Conservation (phyloP, 2,797 vertebrate species). For the Sternotherus odoratus region DNA sequence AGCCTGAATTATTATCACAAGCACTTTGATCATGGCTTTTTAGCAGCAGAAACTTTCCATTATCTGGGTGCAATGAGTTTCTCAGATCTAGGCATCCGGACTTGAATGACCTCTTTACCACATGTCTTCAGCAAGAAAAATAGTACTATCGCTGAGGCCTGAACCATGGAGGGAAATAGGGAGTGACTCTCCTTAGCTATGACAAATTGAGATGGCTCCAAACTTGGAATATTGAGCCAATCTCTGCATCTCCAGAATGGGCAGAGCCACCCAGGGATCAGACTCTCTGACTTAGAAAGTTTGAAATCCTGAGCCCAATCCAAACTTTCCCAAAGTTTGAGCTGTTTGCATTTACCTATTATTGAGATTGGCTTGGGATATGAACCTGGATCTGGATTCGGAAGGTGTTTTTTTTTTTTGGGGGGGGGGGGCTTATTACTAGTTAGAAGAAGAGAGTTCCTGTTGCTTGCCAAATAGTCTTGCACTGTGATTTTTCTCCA, state of each 20-base stretch:
- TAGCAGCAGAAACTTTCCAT: neutral
- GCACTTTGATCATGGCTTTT: neutral
- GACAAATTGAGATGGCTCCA: neutral
- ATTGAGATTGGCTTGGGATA: neutral
- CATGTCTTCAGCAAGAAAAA: neutral
- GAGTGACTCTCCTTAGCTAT: neutral
- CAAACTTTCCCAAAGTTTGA: neutral
- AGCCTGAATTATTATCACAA: neutral
- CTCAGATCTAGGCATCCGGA: neutral
- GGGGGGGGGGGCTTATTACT: neutral
- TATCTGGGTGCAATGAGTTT: neutral
- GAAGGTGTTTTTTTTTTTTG: slow-evolving; percentile 16
- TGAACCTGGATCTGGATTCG: neutral
- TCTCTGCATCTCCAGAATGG: neutral
- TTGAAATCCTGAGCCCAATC: neutral
- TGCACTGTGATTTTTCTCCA: neutral
- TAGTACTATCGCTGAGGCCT: fast-evolving
- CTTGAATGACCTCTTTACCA: neutral
- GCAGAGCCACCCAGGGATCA: neutral
- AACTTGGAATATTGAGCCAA: neutral
- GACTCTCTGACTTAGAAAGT: neutral
- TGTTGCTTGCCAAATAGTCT: neutral
- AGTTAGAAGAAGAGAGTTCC: neutral
- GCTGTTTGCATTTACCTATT: neutral
- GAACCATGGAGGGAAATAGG: neutral